Conservation (phyloP, 2,797 vertebrate genomes). For the Esox masquinongy region DNA sequence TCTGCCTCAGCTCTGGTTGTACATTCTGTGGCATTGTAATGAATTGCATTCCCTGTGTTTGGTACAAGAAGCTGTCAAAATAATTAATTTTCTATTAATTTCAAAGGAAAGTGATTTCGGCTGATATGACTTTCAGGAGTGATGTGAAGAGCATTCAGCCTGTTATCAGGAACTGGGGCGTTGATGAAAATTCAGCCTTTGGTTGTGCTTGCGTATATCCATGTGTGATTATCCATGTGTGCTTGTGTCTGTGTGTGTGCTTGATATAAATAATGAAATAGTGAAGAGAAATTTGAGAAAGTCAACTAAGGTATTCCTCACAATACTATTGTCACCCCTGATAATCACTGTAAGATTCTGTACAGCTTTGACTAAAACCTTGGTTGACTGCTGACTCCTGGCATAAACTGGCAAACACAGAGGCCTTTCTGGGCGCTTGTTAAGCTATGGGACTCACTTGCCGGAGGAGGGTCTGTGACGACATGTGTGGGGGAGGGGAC, state of each 20-base stretch:
- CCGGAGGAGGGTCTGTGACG: not conserved
- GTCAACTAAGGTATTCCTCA: too few species aligned
- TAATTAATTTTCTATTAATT: constrained; percentile 70
- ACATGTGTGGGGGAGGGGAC: not conserved
- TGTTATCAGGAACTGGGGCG: constrained; percentile 18
- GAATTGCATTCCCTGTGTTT: constrained; percentile 64
- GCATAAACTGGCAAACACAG: not conserved
- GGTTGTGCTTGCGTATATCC: not conserved
- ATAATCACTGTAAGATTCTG: too few species aligned
- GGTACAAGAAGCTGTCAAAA: constrained; percentile 64
- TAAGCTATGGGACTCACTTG: not conserved
- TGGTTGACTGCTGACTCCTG: too few species aligned
- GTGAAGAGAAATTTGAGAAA: too few species aligned
- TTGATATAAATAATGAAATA: not conserved
- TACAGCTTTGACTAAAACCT: too few species aligned
- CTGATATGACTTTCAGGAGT: constrained; percentile 18
- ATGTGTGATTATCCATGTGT: too few species aligned
- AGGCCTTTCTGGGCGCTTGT: not conserved
- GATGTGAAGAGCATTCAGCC: not conserved
- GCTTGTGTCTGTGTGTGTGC: not conserved
- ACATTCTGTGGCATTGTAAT: constrained; percentile 65
- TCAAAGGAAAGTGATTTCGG: constrained; percentile 13
- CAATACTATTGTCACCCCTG: too few species aligned
- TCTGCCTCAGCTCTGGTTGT: constrained; percentile 48
- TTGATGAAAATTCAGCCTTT: not conserved